These are phyloP conservation scores for Calcarius ornatus DNA, from an alignment of 2,113 vertebrate species.

Conservation along the genomic window DNA sequence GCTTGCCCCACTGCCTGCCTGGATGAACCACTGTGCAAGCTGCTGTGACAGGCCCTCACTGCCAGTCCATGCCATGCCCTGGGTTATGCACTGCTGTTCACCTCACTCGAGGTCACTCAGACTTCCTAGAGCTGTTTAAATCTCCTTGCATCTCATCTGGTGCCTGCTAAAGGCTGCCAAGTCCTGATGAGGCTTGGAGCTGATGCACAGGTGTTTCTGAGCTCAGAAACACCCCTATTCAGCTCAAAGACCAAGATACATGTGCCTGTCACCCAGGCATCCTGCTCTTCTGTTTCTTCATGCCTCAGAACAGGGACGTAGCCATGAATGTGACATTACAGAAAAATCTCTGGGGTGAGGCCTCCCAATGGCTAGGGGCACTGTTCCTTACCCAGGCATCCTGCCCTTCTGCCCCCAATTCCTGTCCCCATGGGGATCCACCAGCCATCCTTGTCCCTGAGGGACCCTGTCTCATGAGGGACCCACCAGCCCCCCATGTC, in stretches of 20 bases:
- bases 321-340: neutral
- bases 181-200: neutral
- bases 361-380: neutral
- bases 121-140: neutral
- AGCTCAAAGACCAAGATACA: neutral
- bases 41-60: neutral
- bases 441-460: neutral
- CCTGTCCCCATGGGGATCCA: neutral
- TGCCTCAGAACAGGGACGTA: neutral
- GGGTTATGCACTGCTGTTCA: neutral
- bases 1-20: neutral
- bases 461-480: too few species aligned
- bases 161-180: neutral
- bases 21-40: neutral
- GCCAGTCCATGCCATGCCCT: neutral
- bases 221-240: neutral
- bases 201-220: neutral
- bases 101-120: fast-evolving
- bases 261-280: neutral
- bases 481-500: too few species aligned
- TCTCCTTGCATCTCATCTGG: neutral
- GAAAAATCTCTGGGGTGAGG: too few species aligned
- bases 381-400: neutral
- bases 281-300: neutral
- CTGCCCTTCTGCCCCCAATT: neutral